A percentile compares a stretch with the other conserved stretches of the same genome.
These are phyloP conservation scores for Gallinago media DNA, from an alignment of 2,113 vertebrate genomes.

Conservation along the genomic window DNA sequence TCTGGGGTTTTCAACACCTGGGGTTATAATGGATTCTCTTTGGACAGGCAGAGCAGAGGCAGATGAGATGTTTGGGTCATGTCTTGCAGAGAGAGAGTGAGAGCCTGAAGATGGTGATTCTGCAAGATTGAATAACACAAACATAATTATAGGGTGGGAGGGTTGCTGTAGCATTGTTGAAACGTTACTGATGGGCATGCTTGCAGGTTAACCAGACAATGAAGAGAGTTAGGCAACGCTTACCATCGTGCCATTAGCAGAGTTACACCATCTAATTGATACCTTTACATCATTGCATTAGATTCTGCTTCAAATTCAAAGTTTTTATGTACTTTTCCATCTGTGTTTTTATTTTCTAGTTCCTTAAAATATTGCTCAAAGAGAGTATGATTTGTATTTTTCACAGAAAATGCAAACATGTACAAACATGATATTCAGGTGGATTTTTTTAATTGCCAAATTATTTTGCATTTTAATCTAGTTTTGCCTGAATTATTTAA, in stretches of 20 bases:
- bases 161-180: not conserved
- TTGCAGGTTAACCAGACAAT: conserved; percentile 42
- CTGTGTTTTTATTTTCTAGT: not conserved
- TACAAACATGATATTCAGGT: rapidly evolving
- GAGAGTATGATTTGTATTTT: not conserved
- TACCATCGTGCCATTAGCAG: not conserved
- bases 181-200: not conserved
- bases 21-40: conserved; percentile 68
- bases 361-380: not conserved
- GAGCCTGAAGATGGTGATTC: conserved; percentile 43
- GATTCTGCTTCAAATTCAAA: not conserved
- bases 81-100: conserved; percentile 24
- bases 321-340: not conserved
- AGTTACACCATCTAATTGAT: not conserved
- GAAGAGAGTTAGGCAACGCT: not conserved
- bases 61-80: conserved; percentile 65
- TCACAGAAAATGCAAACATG: not conserved
- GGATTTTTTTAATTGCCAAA: not conserved
- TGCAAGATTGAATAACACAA: conserved; percentile 39
- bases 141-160: conserved; percentile 6
- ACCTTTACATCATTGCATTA: not conserved
- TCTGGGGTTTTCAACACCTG: conserved; percentile 38
- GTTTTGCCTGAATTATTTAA: not conserved
- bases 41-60: conserved; percentile 57
- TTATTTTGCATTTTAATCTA: not conserved